A percentile compares a stretch with the other conserved stretches of the same genome.
Conservation (phyloP, 2,888 invertebrate species). For the Hybos culiciformis region DNA sequence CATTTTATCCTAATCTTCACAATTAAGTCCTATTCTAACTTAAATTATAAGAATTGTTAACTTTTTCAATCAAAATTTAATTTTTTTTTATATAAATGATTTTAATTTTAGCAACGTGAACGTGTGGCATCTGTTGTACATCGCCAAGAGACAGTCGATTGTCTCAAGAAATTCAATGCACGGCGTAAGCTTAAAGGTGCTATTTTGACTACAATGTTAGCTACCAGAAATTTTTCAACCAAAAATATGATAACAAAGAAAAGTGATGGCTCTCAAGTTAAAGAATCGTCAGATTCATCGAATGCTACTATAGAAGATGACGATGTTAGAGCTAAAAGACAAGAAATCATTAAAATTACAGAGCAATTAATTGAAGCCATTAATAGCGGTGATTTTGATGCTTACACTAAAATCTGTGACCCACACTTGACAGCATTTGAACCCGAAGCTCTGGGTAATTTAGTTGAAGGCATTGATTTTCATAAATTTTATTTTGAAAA, state of each 20-base stretch:
- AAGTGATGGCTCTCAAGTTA: conserved; percentile 92
- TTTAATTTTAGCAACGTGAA: conserved; percentile 77
- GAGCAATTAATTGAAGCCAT: conserved; percentile 96
- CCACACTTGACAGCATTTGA: conserved; percentile 98
- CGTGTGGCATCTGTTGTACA: conserved; percentile 98
- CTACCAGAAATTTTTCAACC: conserved; percentile 98
- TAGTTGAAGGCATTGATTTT: conserved; percentile 99
- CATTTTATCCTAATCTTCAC: too few relatives aligned
- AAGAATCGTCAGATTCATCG: conserved; percentile 97
- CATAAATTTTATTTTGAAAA: conserved; percentile 99
- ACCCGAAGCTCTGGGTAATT: conserved; percentile 95
- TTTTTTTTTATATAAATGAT: conserved; percentile 12
- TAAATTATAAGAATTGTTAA: too few relatives aligned
- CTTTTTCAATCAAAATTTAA: too few relatives aligned
- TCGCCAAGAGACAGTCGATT: conserved; percentile 99
- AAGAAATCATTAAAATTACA: conserved; percentile 97
- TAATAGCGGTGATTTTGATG: conserved; percentile 94
- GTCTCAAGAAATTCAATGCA: conserved; percentile 99
- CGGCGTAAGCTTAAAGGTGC: conserved; percentile 99
- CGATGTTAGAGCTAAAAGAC: conserved; percentile 78
- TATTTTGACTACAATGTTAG: conserved; percentile 98
- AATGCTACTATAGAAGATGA: conserved; percentile 95
- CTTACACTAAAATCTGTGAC: conserved; percentile 97
- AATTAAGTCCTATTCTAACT: too few relatives aligned
- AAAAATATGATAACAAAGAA: conserved; percentile 95